Evolutionary conservation across 2,888 invertebrate species (phyloP), one percentile per base, ranked within the genome.

Genomic region (Chorisops tibialis): DNA sequence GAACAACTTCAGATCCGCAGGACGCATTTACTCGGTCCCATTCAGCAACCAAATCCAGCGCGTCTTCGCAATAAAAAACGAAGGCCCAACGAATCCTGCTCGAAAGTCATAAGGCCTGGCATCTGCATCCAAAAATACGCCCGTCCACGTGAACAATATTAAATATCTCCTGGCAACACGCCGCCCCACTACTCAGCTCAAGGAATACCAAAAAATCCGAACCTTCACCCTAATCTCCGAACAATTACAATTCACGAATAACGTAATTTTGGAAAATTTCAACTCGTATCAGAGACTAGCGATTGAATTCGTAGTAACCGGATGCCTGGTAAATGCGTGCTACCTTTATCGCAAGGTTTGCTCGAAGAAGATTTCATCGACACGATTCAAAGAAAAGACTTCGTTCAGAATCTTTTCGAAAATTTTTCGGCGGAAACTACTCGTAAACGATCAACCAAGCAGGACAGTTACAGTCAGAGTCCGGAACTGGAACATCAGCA

Each of bases 261-360:
- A 3, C 22, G 41, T 54, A 6, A 22, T 54, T 6, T 21, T 54
- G 54, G 41, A 54, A n/a, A 54, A 41, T 24, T 21, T 54, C 18
- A 54, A 54, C 22, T 54, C 41, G 54, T 54, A 54, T 22, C 54
- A 54, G 16, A 41, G 41, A n/a, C 24, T 22, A 7, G 54, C 41
- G 14, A 41, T 54, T 9, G 54, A 54, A 54, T 11, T 54, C 7
- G 7, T 54, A 16, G 41, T 54, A 2, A 41, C 24, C 22, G 16
- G 24, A 6, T 54, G 54, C 22, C 16, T 54, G 12, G 18, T 54
- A 2, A 54, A 54, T n/a, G 39, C 54, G 2, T 54, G 54, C 24
- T 54, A 41, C 24, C 24, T 54, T 4, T 54, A 54, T 43, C 54
- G 54, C 11, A 54, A 54, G 24, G 16, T 54, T n/a, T 41, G 54